Evolutionary conservation across 2,113 vertebrate species (phyloP).

Genomic region (Aythya baeri): DNA sequence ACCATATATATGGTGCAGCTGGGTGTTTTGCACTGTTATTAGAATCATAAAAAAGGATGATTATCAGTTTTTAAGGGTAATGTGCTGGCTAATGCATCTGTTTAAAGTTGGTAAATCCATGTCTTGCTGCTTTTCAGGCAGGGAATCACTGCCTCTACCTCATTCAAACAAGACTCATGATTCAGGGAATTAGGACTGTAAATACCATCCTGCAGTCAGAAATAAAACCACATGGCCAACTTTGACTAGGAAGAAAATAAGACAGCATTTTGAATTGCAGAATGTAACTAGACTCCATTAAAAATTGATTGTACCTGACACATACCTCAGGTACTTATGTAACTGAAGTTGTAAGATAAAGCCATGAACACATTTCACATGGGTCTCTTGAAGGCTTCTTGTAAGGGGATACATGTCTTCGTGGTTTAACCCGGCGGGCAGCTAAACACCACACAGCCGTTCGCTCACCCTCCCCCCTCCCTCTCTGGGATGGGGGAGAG

Average conservation of each 20-base stretch:
- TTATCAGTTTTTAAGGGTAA: background rate
- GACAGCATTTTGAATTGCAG: conserved; percentile 17
- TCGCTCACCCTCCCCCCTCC: no score
- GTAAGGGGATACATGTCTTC: background rate
- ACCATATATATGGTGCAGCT: background rate
- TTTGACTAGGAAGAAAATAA: conserved; percentile 13
- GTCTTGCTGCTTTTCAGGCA: background rate
- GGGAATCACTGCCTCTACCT: background rate
- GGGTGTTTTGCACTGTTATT: background rate
- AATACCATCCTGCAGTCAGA: background rate
- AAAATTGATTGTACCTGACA: background rate
- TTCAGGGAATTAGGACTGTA: background rate
- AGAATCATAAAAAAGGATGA: background rate
- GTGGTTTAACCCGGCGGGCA: no score
- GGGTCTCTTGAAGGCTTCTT: background rate
- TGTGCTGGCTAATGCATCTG: background rate
- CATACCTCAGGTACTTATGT: background rate
- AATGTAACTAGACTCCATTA: conserved; percentile 21
- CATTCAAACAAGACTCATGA: background rate
- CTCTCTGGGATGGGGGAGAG: no score
- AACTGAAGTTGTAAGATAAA: conserved; percentile 6
- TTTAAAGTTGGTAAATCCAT: background rate
- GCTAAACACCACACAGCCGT: no score
- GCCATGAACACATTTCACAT: background rate
- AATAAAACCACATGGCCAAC: background rate